phyloP scores from a whole-genome alignment of 2,888 invertebrate species.

The Pardosa pseudoannulata region DNA sequence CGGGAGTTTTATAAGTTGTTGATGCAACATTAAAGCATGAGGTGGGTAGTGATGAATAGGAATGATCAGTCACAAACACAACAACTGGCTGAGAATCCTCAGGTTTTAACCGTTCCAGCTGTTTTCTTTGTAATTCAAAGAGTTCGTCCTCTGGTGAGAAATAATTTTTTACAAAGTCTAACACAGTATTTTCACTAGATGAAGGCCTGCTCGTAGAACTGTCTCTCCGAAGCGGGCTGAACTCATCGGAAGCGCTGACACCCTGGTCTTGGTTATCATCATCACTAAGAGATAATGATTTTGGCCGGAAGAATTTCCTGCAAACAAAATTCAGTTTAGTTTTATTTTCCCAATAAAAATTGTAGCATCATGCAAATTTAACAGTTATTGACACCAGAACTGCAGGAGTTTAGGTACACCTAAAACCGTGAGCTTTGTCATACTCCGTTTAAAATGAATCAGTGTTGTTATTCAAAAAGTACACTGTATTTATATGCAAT shows the following conservation, averaged over 20 bases:
- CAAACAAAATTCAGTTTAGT: too few relatives aligned
- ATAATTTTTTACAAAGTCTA: slow-evolving; percentile 56
- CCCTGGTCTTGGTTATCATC: slow-evolving; percentile 39
- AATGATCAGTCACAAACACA: slow-evolving; percentile 75
- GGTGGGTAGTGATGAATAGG: slow-evolving; percentile 77
- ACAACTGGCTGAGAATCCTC: slow-evolving; percentile 75
- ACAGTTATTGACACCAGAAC: too few relatives aligned
- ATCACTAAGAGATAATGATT: slow-evolving; percentile 32
- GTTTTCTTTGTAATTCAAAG: slow-evolving; percentile 78
- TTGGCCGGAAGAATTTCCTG: slow-evolving; percentile 79
- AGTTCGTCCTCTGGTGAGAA: slow-evolving; percentile 77
- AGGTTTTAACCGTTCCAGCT: slow-evolving; percentile 77
- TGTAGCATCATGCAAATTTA: too few relatives aligned
- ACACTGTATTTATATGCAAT: too few relatives aligned
- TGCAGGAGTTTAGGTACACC: too few relatives aligned
- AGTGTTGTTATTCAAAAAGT: too few relatives aligned
- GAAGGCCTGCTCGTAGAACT: slow-evolving; percentile 39
- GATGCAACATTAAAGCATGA: slow-evolving; percentile 78
- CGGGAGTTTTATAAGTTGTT: slow-evolving; percentile 78
- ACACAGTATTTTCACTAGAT: slow-evolving; percentile 38
- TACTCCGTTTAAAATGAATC: too few relatives aligned
- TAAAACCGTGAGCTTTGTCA: too few relatives aligned
- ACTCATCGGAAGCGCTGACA: slow-evolving; percentile 48
- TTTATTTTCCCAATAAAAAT: too few relatives aligned
- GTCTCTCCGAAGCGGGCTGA: slow-evolving; percentile 34